A percentile compares a stretch with the other conserved stretches of the same genome.
These are phyloP conservation scores for Rhagonycha fulva DNA, from an alignment of 2,888 invertebrate species.

Conservation along the genomic window DNA sequence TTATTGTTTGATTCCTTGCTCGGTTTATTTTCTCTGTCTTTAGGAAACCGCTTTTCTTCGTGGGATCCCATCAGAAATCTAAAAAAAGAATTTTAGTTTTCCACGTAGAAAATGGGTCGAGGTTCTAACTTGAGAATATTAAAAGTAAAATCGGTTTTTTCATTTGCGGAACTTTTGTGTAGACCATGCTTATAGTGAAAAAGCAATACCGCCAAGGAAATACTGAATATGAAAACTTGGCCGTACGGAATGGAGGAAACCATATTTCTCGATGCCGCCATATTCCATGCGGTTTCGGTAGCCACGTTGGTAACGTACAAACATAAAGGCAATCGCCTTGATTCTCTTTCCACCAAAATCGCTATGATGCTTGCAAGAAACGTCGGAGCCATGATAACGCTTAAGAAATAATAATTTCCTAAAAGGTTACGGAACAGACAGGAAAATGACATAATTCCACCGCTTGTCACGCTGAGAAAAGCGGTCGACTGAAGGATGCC, in stretches of 20 bases:
- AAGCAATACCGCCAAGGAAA: slow-evolving; percentile 62
- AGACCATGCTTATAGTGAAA: slow-evolving; percentile 63
- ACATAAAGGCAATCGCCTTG: slow-evolving; percentile 72
- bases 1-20: not conserved
- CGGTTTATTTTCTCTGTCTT: not conserved
- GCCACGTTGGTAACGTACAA: slow-evolving; percentile 85
- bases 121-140: slow-evolving; percentile 61
- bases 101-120: not conserved
- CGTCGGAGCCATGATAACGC: slow-evolving; percentile 73
- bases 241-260: slow-evolving; percentile 65
- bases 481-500: slow-evolving; percentile 76
- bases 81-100: not conserved
- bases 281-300: slow-evolving; percentile 76
- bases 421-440: slow-evolving; percentile 67
- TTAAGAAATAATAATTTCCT: slow-evolving; percentile 72
- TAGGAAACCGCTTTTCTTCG: not conserved
- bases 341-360: slow-evolving; percentile 76
- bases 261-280: slow-evolving; percentile 67
- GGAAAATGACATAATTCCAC: slow-evolving; percentile 71
- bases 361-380: slow-evolving; percentile 73
- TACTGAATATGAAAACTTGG: slow-evolving; percentile 68
- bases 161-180: slow-evolving; percentile 50
- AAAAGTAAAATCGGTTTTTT: slow-evolving; percentile 62
- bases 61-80: slow-evolving; percentile 41
- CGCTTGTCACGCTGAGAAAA: slow-evolving; percentile 76